phyloP scores from a whole-genome alignment of 1,140 invertebrate species.

The Battus philenor region DNA sequence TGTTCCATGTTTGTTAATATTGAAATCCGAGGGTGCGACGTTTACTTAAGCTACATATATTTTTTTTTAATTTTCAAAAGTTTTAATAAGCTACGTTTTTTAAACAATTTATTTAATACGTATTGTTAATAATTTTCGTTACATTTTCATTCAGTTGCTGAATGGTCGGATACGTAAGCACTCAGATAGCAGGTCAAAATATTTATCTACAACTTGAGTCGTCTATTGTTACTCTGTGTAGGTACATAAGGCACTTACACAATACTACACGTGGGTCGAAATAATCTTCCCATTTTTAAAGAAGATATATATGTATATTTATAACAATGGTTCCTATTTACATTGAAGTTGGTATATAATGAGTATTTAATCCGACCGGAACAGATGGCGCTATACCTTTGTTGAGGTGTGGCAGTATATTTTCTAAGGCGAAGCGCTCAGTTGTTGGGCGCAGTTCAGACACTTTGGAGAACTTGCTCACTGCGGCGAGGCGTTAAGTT shows the following conservation, averaged over 20 bases:
- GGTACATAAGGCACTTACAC: conserved; percentile 23
- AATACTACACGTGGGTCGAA: conserved; percentile 18
- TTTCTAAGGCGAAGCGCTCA: conserved; percentile 46
- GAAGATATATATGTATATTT: conserved; percentile 26
- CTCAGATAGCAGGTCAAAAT: conserved; percentile 3
- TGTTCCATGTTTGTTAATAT: conserved; percentile 20
- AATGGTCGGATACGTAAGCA: conserved; percentile 21
- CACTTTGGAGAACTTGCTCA: conserved; percentile 25
- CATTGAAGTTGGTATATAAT: conserved; percentile 27
- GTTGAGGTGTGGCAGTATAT: conserved; percentile 38
- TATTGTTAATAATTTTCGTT: conserved; percentile 21
- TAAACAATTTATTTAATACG: conserved; percentile 22
- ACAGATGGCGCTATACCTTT: conserved; percentile 42
- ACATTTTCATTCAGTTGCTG: conserved; percentile 14
- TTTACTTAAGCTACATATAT: conserved; percentile 14
- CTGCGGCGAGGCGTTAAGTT: conserved; percentile 52
- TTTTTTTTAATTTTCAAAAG: conserved; percentile 15
- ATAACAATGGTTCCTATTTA: conserved; percentile 40
- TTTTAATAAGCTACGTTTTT: conserved; percentile 20
- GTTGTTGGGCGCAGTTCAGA: conserved; percentile 29
- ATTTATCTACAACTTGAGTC: conserved; percentile 19
- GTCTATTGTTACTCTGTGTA: conserved; percentile 28
- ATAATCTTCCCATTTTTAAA: conserved; percentile 18
- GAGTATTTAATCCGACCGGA: conserved; percentile 28
- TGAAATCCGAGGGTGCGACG: conserved; percentile 23